phyloP scores from a whole-genome alignment of 1,140 invertebrate genomes.

The Tetramorium simillimum region DNA sequence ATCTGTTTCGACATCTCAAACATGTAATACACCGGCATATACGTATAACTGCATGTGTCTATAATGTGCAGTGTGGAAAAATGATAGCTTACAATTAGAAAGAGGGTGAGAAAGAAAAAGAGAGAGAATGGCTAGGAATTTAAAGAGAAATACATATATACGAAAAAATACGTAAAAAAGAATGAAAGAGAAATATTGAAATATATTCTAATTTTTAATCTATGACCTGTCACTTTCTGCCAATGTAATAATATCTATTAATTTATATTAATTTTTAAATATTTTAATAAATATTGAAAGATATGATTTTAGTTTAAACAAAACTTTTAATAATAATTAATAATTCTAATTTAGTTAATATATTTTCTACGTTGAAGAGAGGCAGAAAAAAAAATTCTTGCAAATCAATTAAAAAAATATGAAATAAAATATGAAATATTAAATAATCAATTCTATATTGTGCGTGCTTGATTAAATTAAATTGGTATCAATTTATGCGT shows the following conservation, averaged over 20 bases:
- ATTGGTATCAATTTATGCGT: neutral
- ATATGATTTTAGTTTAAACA: neutral
- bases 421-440: too few relatives aligned
- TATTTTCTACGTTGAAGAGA: neutral
- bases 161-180: neutral
- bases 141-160: neutral
- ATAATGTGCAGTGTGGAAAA: neutral
- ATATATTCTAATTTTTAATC: neutral
- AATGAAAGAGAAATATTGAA: neutral
- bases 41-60: too few relatives aligned
- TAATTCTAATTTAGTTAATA: neutral
- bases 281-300: neutral
- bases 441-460: neutral
- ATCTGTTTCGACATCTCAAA: constrained; percentile 25
- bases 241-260: neutral
- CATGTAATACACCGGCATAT: neutral
- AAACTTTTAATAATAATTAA: neutral
- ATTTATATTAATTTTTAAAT: neutral
- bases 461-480: neutral
- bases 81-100: neutral
- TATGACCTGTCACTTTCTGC: neutral
- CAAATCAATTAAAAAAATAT: neutral
- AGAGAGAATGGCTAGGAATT: neutral
- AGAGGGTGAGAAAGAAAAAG: too few relatives aligned
- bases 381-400: neutral